These are phyloP conservation scores for Garra rufa DNA, from an alignment of 2,113 vertebrate species.

Conservation along the genomic window DNA sequence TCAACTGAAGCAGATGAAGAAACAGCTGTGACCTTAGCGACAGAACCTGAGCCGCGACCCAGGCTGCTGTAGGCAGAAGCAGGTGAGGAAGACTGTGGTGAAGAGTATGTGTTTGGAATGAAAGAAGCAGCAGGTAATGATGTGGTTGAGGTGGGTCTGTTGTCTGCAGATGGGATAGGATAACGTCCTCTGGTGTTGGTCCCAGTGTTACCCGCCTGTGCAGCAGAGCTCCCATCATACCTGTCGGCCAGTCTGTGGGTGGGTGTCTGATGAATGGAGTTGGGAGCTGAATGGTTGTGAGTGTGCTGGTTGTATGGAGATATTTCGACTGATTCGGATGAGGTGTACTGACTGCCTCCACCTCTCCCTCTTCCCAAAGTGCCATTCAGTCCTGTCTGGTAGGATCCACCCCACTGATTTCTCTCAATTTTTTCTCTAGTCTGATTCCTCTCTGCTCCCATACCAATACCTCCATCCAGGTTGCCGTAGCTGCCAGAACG, in stretches of 20 bases:
- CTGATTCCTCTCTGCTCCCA: conserved; percentile 54
- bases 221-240: conserved; percentile 69
- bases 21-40: conserved; percentile 42
- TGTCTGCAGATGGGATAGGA: conserved; percentile 70
- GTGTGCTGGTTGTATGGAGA: conserved; percentile 29
- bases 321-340: not conserved
- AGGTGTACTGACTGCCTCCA: not conserved
- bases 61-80: conserved; percentile 71
- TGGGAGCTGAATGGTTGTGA: conserved; percentile 22
- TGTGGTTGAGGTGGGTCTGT: conserved; percentile 29
- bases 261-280: conserved; percentile 72
- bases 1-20: conserved; percentile 62
- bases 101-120: conserved; percentile 60
- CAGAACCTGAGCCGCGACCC: conserved; percentile 56
- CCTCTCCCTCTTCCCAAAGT: conserved; percentile 51
- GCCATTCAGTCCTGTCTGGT: conserved; percentile 61
- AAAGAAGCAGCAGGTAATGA: not conserved
- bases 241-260: conserved; percentile 81
- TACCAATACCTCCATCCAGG: conserved; percentile 63
- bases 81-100: conserved; percentile 61
- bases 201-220: conserved; percentile 46
- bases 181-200: conserved; percentile 70
- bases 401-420: conserved; percentile 48
- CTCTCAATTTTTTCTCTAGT: conserved; percentile 39
- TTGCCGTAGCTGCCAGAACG: conserved; percentile 73